A percentile compares a stretch with the other conserved stretches of the same genome.
phyloP scores from a whole-genome alignment of 1,140 invertebrate species.

The Eupristina koningsbergeri region DNA sequence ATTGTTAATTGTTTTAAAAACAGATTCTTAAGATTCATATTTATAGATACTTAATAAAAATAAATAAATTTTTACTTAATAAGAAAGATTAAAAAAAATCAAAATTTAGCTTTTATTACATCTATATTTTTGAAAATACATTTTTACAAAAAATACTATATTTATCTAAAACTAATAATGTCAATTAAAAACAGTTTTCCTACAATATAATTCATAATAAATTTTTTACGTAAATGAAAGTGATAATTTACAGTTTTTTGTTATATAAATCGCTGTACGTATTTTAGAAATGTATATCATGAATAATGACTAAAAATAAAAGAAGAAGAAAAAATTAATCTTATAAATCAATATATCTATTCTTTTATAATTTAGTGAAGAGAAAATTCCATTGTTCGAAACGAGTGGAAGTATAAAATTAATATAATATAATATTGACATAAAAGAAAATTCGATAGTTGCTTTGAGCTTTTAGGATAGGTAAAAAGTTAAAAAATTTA shows the following conservation, averaged over 20 bases:
- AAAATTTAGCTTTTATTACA: constrained; percentile 40
- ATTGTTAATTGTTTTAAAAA: too few species aligned
- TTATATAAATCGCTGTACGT: constrained; percentile 17
- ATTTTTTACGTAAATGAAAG: constrained; percentile 34
- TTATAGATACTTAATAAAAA: background rate
- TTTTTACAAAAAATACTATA: constrained; percentile 50
- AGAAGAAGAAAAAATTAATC: constrained; percentile 44
- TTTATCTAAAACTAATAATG: constrained; percentile 40
- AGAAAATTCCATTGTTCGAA: constrained; percentile 25
- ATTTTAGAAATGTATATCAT: constrained; percentile 26
- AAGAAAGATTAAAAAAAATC: constrained; percentile 24
- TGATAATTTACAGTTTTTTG: constrained; percentile 40
- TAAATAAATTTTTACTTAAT: background rate
- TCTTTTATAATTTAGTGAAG: constrained; percentile 32
- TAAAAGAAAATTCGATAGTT: constrained; percentile 39
- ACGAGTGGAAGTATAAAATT: constrained; percentile 41
- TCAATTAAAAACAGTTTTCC: constrained; percentile 37
- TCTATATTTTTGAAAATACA: constrained; percentile 52
- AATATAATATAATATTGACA: constrained; percentile 49
- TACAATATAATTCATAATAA: constrained; percentile 27
- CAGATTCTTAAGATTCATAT: background rate
- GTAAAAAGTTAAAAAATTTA: constrained; percentile 44
- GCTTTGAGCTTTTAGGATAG: constrained; percentile 36
- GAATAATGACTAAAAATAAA: constrained; percentile 24
- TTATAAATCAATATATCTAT: constrained; percentile 15